phyloP scores from a whole-genome alignment of 2,113 vertebrate genomes.

The Puma concolor region DNA sequence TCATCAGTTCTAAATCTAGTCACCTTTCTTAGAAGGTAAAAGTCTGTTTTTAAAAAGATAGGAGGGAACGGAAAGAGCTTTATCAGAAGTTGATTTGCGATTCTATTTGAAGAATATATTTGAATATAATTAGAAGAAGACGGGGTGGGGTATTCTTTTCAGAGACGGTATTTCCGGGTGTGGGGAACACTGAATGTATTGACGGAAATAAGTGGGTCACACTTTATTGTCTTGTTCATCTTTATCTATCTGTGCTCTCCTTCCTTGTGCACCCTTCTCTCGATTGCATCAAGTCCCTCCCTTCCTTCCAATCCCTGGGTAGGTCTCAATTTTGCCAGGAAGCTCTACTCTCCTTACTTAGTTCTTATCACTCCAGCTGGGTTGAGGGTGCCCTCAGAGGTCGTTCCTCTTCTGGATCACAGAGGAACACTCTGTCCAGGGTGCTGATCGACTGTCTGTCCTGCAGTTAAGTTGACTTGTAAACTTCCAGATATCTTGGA shows the following conservation, averaged over 20 bases:
- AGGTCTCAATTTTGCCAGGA: conserved; percentile 35
- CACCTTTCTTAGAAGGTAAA: conserved; percentile 29
- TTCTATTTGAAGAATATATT: conserved; percentile 19
- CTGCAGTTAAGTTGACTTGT: neutral
- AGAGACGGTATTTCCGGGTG: neutral
- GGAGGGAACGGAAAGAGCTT: conserved; percentile 19
- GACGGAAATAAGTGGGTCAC: neutral
- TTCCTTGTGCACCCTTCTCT: neutral
- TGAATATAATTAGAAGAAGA: neutral
- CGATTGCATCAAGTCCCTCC: neutral
- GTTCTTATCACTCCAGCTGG: neutral
- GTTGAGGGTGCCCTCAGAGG: neutral
- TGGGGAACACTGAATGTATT: neutral
- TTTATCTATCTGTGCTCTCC: neutral
- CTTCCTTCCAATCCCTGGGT: neutral
- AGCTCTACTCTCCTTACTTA: neutral
- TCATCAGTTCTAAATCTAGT: conserved; percentile 69
- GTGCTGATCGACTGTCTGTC: conserved; percentile 31
- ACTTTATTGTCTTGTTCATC: neutral
- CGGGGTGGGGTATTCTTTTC: neutral
- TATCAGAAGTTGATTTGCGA: conserved; percentile 20
- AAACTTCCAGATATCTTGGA: neutral
- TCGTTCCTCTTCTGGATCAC: rapidly evolving
- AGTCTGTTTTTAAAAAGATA: conserved; percentile 16
- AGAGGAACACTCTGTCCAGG: conserved; percentile 30